Conservation (phyloP, 53 echinoderm and acorn worm genomes). For the Hippasteria phrygiana region DNA sequence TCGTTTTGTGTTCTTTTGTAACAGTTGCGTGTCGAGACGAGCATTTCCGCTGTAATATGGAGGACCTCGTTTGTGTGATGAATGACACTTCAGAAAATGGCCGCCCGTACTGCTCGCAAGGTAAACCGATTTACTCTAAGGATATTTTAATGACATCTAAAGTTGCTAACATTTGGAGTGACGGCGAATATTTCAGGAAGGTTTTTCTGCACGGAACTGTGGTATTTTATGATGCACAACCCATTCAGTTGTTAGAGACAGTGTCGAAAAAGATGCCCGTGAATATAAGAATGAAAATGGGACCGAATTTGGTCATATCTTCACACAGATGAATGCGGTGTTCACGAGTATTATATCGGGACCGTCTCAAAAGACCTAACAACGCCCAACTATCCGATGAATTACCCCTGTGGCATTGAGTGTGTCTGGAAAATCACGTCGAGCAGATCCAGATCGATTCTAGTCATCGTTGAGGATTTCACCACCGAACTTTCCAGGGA, state of each 20-base stretch:
- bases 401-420: constrained; percentile 24
- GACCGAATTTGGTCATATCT: not conserved
- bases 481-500: constrained; percentile 7
- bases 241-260: too few species aligned
- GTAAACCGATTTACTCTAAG: not conserved
- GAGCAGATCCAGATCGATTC: not conserved
- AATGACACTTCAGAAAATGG: not conserved
- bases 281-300: too few species aligned
- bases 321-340: not conserved
- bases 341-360: not conserved
- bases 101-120: not conserved
- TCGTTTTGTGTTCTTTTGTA: not conserved
- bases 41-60: not conserved
- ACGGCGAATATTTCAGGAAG: too few species aligned
- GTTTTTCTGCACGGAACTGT: too few species aligned
- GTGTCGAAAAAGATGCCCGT: too few species aligned
- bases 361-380: not conserved
- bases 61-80: not conserved
- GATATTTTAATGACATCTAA: not conserved
- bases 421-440: constrained; percentile 30
- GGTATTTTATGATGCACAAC: too few species aligned
- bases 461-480: not conserved
- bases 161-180: not conserved
- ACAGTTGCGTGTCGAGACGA: not conserved
- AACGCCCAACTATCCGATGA: constrained; percentile 9